Evolutionary conservation across 2,888 invertebrate genomes (phyloP), one percentile per base, ranked within the genome.

Genomic region (Apamea epomidion): DNA sequence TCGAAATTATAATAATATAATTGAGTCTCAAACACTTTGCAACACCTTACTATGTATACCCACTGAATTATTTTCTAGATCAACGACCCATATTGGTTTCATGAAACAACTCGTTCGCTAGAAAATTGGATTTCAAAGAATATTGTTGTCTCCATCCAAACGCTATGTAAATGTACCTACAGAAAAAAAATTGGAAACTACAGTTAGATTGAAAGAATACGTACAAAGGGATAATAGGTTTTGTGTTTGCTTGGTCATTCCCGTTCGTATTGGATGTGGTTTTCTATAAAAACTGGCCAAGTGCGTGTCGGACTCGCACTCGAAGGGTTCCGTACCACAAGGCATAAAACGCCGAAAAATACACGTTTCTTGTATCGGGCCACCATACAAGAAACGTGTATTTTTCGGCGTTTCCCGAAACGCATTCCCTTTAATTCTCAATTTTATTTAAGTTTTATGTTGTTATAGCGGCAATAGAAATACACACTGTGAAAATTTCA

Each of bases 51-150:
- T 74, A 67, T 58, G n/a, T 72, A n/a, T n/a, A 16, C 42, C 8
- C 25, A 68, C 71, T 58, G 58, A 69, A 74, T 74, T 68, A 18
- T 72, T 82, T 82, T 70, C 78, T 68, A 81, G 82, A 87, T 81
- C 83, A 72, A 78, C 60, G 45, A 82, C 78, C 84, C 82, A 80
- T 89, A 83, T 84, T 86, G 86, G 84, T 76, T 81, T 80, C 86
- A 88, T 83, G 80, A 76, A 84, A 78, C 76, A 86, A 84, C 78
- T 80, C 84, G 79, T 88, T 83, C 75, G 42, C 74, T 83, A 88
- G 81, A 81, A 89, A 89, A 89, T 89, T 89, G 84, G 86, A 88
- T 89, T 89, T 78, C 81, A 81, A 87, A 81, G 88, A 84, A 89
- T 88, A 88, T 89, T 86, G 89, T 78, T 81, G 81, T 89, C 76